Conservation (phyloP, 2,113 vertebrate species). For the Ageneiosus marmoratus region DNA sequence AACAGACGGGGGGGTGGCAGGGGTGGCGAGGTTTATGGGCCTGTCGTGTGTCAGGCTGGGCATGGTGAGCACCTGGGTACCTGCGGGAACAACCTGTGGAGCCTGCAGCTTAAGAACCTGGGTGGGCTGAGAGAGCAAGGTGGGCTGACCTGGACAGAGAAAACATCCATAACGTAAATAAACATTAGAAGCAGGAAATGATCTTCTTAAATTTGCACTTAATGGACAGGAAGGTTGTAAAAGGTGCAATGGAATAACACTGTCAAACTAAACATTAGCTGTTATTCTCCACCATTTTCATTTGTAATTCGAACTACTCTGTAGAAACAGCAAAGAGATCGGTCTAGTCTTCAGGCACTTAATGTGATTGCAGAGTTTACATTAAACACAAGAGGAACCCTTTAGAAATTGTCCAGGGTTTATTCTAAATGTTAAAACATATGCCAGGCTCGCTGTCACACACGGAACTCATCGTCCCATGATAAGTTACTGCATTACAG, state of each 20-base stretch:
- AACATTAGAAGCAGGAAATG: neutral
- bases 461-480: slow-evolving; percentile 21
- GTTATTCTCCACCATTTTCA: neutral
- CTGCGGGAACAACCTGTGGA: slow-evolving; percentile 68
- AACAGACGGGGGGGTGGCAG: slow-evolving; percentile 60
- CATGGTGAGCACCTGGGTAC: slow-evolving; percentile 67
- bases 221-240: neutral
- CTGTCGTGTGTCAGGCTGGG: slow-evolving; percentile 70
- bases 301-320: neutral
- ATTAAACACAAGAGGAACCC: slow-evolving; percentile 44
- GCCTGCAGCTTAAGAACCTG: slow-evolving; percentile 82
- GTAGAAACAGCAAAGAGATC: neutral
- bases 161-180: neutral
- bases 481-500: neutral
- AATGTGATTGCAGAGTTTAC: slow-evolving; percentile 44
- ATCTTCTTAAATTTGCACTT: slow-evolving; percentile 1
- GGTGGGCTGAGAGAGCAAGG: slow-evolving; percentile 80
- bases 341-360: slow-evolving; percentile 49
- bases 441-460: slow-evolving; percentile 51
- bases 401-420: neutral
- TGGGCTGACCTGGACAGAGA: slow-evolving; percentile 70
- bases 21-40: slow-evolving; percentile 61
- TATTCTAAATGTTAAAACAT: slow-evolving; percentile 28
- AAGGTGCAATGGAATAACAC: neutral
- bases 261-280: neutral